Percentiles rank a stretch among this genome's conserved stretches.
Evolutionary conservation across 2,888 invertebrate species (phyloP).

Genomic region (Pollenia angustigena): DNA sequence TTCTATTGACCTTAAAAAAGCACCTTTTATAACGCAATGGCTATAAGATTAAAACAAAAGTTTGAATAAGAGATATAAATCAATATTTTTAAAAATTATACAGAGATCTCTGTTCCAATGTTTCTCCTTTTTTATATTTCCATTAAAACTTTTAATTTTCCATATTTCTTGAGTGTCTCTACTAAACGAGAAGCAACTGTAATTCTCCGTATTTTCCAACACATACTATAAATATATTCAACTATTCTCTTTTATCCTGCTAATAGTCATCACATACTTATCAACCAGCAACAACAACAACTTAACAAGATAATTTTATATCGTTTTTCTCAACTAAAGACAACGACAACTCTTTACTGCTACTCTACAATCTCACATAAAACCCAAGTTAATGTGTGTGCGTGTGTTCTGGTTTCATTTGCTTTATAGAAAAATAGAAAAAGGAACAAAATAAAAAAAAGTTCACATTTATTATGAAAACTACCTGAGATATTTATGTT

Average conservation of each 20-base stretch:
- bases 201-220: slow-evolving; percentile 9
- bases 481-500: slow-evolving; percentile 64
- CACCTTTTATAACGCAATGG: too few species aligned
- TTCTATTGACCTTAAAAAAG: too few species aligned
- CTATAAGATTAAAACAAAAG: too few species aligned
- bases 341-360: slow-evolving; percentile 13
- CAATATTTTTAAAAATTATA: too few species aligned
- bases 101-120: too few species aligned
- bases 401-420: slow-evolving; percentile 6
- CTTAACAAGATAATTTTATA: slow-evolving; percentile 49
- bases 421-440: background rate
- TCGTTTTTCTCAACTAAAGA: slow-evolving; percentile 23
- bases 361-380: background rate
- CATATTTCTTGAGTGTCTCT: background rate
- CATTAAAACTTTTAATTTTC: background rate
- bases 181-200: slow-evolving; percentile 22
- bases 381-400: background rate
- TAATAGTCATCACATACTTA: background rate
- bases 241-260: background rate
- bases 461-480: slow-evolving; percentile 59
- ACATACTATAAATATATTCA: slow-evolving; percentile 19
- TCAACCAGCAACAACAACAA: background rate
- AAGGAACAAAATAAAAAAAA: background rate
- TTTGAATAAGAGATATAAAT: too few species aligned
- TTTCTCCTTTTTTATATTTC: too few species aligned